These are phyloP conservation scores for Chionodraco myersi DNA, from an alignment of 2,113 vertebrate species.

Conservation along the genomic window DNA sequence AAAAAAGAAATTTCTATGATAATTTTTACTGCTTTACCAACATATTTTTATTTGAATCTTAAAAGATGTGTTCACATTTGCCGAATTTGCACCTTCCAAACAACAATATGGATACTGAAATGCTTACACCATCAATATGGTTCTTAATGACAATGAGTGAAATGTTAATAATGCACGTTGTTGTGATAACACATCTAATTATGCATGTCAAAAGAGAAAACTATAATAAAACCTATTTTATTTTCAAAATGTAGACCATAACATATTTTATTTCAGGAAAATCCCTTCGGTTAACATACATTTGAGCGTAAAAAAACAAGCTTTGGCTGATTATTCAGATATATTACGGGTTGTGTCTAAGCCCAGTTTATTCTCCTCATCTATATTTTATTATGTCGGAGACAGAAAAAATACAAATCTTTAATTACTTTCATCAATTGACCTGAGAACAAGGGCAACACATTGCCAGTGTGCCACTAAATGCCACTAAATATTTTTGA, in stretches of 20 bases:
- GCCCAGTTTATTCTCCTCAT: constrained; percentile 11
- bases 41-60: not conserved
- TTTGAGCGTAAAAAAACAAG: not conserved
- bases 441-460: constrained; percentile 33
- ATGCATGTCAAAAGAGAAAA: not conserved
- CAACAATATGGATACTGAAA: too few species aligned
- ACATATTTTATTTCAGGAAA: not conserved
- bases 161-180: not conserved
- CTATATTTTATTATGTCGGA: constrained; percentile 23
- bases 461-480: constrained; percentile 10
- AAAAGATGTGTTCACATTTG: not conserved
- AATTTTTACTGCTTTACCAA: too few species aligned
- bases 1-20: not conserved
- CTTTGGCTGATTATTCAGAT: not conserved
- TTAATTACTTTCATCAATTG: constrained; percentile 38
- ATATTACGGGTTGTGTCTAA: not conserved
- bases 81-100: not conserved
- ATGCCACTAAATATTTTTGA: constrained; percentile 36
- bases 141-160: not conserved
- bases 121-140: not conserved
- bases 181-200: not conserved
- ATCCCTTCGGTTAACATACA: not conserved
- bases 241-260: not conserved
- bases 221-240: not conserved
- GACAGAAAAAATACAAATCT: constrained; percentile 15